A percentile compares a stretch with the other conserved stretches of the same genome.
Conservation (phyloP, 2,797 vertebrate genomes). For the Amphiprion clarkii region DNA sequence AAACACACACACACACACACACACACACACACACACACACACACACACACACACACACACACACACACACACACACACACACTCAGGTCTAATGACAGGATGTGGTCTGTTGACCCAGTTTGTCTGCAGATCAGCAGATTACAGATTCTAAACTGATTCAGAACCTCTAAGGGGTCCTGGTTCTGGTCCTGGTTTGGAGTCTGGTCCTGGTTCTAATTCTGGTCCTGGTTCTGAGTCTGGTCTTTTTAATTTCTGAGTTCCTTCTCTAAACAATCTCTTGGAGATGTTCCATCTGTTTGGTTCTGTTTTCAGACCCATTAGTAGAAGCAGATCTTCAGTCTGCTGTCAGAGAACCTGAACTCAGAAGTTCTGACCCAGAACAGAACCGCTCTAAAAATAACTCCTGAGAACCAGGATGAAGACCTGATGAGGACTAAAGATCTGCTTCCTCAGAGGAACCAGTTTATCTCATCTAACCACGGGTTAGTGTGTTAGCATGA, state of each 20-base stretch:
- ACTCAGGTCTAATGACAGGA: constrained; percentile 57
- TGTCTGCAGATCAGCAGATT: neutral
- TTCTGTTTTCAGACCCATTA: no score
- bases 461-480: no score
- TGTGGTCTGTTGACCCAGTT: constrained; percentile 37
- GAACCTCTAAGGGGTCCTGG: neutral
- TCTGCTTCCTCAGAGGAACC: no score
- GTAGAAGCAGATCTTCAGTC: no score
- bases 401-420: no score
- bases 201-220: no score
- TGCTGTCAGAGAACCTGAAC: no score
- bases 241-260: neutral
- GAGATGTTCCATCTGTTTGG: no score
- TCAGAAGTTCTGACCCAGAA: constrained; percentile 20
- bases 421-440: no score
- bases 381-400: constrained; percentile 29
- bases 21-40: constrained; percentile 35
- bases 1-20: constrained; percentile 28
- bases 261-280: no score
- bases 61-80: constrained; percentile 36
- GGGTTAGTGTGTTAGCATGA: no score
- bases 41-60: constrained; percentile 33
- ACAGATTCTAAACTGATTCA: neutral
- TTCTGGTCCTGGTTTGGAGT: neutral
- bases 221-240: neutral